These are phyloP conservation scores for Lota lota DNA, from an alignment of 2,113 vertebrate genomes.

Conservation along the genomic window DNA sequence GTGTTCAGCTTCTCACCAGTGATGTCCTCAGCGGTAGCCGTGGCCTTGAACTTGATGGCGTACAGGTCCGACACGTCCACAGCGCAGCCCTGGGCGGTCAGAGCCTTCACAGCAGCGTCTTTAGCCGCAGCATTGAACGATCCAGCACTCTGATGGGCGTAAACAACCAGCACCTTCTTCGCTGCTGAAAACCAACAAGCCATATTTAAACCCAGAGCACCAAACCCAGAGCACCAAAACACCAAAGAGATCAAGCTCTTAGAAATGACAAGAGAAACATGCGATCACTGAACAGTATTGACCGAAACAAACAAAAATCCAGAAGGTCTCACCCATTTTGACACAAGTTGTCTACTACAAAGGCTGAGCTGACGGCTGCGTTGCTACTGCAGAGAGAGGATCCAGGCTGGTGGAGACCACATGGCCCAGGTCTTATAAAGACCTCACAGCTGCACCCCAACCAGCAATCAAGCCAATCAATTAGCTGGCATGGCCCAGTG, in stretches of 20 bases:
- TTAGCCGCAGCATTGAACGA: slow-evolving; percentile 82
- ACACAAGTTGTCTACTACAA: too few species aligned
- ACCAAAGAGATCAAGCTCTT: background rate
- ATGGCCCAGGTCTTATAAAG: too few species aligned
- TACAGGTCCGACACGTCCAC: slow-evolving; percentile 80
- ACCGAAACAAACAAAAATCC: too few species aligned
- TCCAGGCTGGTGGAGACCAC: too few species aligned
- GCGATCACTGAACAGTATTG: background rate
- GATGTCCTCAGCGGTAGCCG: slow-evolving; percentile 72
- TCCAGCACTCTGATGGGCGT: slow-evolving; percentile 70
- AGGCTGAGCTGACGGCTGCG: too few species aligned
- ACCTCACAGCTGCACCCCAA: too few species aligned
- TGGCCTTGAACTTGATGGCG: slow-evolving; percentile 73
- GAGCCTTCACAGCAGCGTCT: slow-evolving; percentile 61
- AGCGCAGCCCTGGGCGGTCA: slow-evolving; percentile 64
- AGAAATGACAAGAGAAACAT: background rate
- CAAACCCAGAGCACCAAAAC: background rate
- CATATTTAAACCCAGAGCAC: background rate
- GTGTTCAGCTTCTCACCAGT: slow-evolving; percentile 47
- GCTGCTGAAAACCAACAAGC: slow-evolving; percentile 9
- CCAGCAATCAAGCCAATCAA: too few species aligned
- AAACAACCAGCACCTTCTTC: slow-evolving; percentile 71
- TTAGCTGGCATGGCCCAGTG: too few species aligned
- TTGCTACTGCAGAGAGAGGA: too few species aligned
- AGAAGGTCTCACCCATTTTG: too few species aligned